Base-by-base conservation (phyloP, 2,888 invertebrate species). In the Polydrusus pterygomalis region DNA sequence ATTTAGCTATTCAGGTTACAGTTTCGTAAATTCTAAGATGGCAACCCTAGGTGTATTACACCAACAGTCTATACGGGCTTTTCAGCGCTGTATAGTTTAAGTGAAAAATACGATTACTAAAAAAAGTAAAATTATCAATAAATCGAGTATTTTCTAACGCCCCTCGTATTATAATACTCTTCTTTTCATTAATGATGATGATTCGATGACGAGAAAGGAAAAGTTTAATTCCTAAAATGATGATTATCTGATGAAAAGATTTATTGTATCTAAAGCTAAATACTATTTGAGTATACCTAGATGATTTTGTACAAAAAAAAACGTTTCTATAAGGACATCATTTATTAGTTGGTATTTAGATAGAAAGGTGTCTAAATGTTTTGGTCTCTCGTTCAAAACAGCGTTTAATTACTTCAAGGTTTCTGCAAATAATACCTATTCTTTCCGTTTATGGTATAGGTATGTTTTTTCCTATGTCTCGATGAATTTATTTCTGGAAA, bases 351-450 rank as follows among this genome's bases (percentile, higher is more conserved):
- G 10, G 18, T 58, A 58, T 45, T 47, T 64, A 64, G 49, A 64
- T 64, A 64, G 49, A 64, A 49, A 64, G 47, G 49, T 64, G 64
- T 64, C 64, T 45, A 49, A 63, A 64, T 64, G 17, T 64, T 64
- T 64, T 63, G 63, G 34, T 47, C 10, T 15, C 49, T 11, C 15
- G 45, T 25, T 64, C 47, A 64, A 63, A 62, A 49, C 43, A 17
- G 20, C 25, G 20, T 34, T 49, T 49, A 62, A 62, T 62, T 62
- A 45, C 15, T 34, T 64, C 64, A 64, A 64, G 64, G 64, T 30
- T 49, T 64, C 9, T 17, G 43, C 45, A 25, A 64, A 49, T 64
- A 45, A 64, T 20, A 49, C 47, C n/a, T 49, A 49, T 30, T 64
- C 49, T 64, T 64, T n/a, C 64, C 49, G 47, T 64, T 64, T 64